These are phyloP conservation scores for Pristionchus japonicus DNA, from an alignment of 2,888 invertebrate genomes.

Conservation along the genomic window DNA sequence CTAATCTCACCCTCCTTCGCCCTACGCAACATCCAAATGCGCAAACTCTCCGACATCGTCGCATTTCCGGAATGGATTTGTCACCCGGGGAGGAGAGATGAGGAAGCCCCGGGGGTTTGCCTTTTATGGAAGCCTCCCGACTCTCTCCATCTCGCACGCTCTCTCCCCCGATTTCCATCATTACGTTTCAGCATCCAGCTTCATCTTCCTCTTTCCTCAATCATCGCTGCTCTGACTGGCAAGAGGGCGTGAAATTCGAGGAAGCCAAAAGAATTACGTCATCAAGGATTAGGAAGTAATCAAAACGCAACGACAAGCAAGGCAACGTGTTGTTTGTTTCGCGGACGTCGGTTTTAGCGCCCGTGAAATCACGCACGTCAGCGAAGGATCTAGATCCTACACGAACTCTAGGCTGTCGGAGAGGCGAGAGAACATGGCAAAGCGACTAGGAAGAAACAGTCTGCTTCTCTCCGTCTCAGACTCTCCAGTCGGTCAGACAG, in stretches of 20 bases:
- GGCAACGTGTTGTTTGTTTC: background rate
- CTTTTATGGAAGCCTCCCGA: background rate
- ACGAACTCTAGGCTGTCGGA: too few relatives aligned
- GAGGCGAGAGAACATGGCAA: background rate
- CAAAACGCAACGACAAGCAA: too few relatives aligned
- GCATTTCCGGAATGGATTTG: slow-evolving; percentile 1
- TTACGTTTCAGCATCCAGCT: too few relatives aligned
- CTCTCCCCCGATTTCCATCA: background rate
- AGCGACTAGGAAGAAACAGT: background rate
- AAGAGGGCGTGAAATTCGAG: background rate
- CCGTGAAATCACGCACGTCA: background rate
- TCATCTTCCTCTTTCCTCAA: background rate
- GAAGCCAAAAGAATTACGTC: too few relatives aligned
- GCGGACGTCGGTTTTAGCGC: background rate
- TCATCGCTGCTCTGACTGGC: background rate
- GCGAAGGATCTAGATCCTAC: too few relatives aligned
- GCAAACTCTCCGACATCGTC: background rate
- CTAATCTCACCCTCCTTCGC: background rate
- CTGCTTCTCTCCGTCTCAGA: background rate
- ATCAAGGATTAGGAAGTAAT: too few relatives aligned
- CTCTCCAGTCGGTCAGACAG: background rate
- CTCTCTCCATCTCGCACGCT: background rate
- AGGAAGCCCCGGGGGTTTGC: background rate
- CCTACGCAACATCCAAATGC: background rate
- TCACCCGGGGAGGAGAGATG: background rate